Conservation (phyloP, 2,888 invertebrate genomes). For the Endomychus coccineus region DNA sequence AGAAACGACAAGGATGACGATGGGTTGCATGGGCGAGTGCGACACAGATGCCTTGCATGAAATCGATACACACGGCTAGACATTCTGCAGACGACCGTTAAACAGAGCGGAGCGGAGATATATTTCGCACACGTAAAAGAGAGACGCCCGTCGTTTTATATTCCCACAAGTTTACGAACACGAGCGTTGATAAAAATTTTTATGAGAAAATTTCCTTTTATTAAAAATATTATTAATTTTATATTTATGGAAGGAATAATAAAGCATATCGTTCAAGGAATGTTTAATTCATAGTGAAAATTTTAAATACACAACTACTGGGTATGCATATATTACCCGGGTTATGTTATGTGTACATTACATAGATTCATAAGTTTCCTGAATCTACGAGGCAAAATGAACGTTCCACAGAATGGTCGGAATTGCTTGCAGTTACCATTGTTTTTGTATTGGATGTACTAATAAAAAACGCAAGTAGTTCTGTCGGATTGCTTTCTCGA, state of each 20-base stretch:
- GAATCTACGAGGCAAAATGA: too few relatives aligned
- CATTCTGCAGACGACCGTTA: conserved; percentile 10
- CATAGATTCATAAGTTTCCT: too few relatives aligned
- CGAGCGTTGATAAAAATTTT: conserved; percentile 25
- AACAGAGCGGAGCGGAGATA: not conserved
- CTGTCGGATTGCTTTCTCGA: too few relatives aligned
- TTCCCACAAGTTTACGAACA: conserved; percentile 7
- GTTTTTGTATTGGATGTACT: too few relatives aligned
- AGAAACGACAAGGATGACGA: not conserved
- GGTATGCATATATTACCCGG: too few relatives aligned
- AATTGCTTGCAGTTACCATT: too few relatives aligned
- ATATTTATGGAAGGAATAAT: conserved; percentile 15
- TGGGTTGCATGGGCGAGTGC: not conserved
- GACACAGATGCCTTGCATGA: not conserved
- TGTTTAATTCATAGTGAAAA: too few relatives aligned
- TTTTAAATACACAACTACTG: too few relatives aligned
- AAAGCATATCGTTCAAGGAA: too few relatives aligned
- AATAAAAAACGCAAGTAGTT: too few relatives aligned
- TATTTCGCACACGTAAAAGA: not conserved
- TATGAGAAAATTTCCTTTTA: conserved; percentile 26
- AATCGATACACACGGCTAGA: conserved; percentile 15
- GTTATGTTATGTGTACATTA: too few relatives aligned
- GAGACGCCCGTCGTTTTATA: conserved; percentile 10
- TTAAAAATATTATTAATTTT: conserved; percentile 28
- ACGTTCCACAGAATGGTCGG: too few relatives aligned